phyloP scores from a whole-genome alignment of 37 sponge, comb jelly and placozoan species.

The Sycon ciliatum region DNA sequence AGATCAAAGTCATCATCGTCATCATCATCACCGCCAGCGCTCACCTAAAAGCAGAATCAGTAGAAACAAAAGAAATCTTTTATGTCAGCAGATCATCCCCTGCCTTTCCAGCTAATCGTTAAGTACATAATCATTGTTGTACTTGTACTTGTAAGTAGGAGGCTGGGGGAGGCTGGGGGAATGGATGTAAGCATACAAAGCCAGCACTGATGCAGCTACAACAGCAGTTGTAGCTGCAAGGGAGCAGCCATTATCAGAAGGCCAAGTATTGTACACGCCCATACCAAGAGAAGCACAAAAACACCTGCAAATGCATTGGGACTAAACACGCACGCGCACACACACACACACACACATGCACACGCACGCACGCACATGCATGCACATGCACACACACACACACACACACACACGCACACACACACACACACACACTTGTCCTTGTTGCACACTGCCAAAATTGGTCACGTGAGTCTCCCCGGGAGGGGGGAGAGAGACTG shows the following conservation, averaged over 20 bases:
- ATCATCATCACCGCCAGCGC: neutral
- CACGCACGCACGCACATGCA: neutral
- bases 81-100: too few relatives aligned
- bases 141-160: neutral
- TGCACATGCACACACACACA: conserved; percentile 1
- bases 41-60: neutral
- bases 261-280: too few relatives aligned
- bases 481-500: too few relatives aligned
- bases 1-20: conserved; percentile 48
- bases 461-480: too few relatives aligned
- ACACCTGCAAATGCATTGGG: neutral
- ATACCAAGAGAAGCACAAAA: neutral
- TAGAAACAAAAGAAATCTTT: too few relatives aligned
- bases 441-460: neutral
- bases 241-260: too few relatives aligned
- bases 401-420: conserved; percentile 15
- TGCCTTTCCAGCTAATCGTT: too few relatives aligned
- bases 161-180: neutral
- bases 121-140: too few relatives aligned
- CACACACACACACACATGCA: neutral
- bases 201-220: too few relatives aligned
- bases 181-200: too few relatives aligned
- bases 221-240: too few relatives aligned
- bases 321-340: neutral
- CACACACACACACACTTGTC: neutral